phyloP scores from a whole-genome alignment of 2,113 vertebrate genomes.

The Rhineura floridana region DNA sequence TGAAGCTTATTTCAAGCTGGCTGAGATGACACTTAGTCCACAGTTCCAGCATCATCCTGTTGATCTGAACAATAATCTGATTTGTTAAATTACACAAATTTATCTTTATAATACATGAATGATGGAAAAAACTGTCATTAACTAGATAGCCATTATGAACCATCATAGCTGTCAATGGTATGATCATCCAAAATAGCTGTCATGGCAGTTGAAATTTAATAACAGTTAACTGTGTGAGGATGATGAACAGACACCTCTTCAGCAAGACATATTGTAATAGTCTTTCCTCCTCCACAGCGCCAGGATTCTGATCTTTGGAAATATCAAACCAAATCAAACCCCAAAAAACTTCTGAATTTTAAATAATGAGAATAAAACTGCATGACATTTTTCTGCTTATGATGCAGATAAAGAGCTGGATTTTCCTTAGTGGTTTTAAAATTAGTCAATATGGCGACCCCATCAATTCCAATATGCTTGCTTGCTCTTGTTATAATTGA shows the following conservation, averaged over 20 bases:
- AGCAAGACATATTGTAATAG: background rate
- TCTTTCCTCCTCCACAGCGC: slow-evolving; percentile 8
- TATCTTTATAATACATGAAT: slow-evolving; percentile 30
- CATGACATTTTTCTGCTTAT: background rate
- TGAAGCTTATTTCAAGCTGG: background rate
- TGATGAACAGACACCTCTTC: background rate
- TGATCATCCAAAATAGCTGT: slow-evolving; percentile 27
- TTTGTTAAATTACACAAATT: slow-evolving; percentile 17
- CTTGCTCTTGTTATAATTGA: background rate
- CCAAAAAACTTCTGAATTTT: background rate
- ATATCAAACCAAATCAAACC: slow-evolving; percentile 18
- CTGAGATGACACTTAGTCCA: background rate
- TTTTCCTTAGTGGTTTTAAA: background rate
- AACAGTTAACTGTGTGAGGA: background rate
- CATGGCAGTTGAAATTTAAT: slow-evolving; percentile 31
- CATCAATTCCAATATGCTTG: background rate
- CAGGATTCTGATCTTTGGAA: background rate
- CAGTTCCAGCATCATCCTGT: background rate
- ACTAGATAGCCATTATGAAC: slow-evolving; percentile 17
- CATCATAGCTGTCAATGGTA: slow-evolving; percentile 14
- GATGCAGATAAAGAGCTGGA: background rate
- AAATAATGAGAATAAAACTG: slow-evolving; percentile 3
- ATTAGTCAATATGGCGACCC: background rate
- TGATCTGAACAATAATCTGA: slow-evolving; percentile 1
- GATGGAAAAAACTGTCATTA: slow-evolving; percentile 1